Evolutionary conservation across 2,888 invertebrate species (phyloP).

Genomic region (Caenorhabditis sp.): DNA sequence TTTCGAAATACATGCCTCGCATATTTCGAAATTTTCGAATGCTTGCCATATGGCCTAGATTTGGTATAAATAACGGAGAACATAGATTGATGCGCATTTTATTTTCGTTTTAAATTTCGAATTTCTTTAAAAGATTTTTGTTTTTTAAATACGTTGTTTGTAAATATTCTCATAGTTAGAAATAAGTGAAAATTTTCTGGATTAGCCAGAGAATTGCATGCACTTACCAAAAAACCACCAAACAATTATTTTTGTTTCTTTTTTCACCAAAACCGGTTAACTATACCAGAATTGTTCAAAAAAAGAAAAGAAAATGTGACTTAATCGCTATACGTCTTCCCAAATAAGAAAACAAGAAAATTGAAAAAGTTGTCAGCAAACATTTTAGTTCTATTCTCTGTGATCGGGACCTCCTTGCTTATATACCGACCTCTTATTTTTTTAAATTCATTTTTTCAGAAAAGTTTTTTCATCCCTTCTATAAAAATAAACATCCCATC

Average conservation of each 20-base stretch:
- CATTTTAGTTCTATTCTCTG: neutral
- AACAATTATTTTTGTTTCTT: neutral
- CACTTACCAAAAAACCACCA: neutral
- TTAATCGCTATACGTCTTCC: neutral
- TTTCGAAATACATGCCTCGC: neutral
- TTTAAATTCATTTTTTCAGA: neutral
- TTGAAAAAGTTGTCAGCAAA: neutral
- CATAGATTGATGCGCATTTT: neutral
- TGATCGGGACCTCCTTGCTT: too few species aligned
- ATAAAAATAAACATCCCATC: neutral
- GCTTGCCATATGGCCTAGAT: neutral
- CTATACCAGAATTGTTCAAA: neutral
- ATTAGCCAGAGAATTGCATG: neutral
- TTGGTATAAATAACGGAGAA: neutral
- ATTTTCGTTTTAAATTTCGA: neutral
- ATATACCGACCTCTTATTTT: neutral
- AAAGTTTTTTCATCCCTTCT: slow-evolving; percentile 14
- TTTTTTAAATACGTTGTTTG: neutral
- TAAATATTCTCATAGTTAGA: neutral
- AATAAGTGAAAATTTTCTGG: neutral
- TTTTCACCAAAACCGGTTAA: neutral
- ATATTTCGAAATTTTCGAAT: neutral
- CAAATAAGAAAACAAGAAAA: neutral
- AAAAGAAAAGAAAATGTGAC: too few species aligned
- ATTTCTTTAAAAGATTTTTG: neutral